phyloP scores from a whole-genome alignment of 2,797 vertebrate genomes.

The Gymnodraco acuticeps region DNA sequence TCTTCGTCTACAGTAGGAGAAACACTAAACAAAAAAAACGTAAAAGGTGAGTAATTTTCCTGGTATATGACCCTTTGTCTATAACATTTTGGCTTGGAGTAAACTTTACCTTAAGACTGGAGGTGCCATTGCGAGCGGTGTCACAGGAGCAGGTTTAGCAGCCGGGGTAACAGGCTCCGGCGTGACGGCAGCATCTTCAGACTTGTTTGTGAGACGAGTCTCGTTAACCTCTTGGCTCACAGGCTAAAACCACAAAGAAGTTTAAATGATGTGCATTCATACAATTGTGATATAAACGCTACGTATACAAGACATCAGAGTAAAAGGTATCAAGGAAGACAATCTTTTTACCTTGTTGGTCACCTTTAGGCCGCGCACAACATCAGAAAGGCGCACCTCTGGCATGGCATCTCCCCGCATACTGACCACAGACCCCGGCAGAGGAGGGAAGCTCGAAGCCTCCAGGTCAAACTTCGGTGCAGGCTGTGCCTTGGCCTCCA shows the following conservation, averaged over 20 bases:
- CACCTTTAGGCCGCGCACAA: slow-evolving; percentile 91
- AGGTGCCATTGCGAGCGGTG: slow-evolving; percentile 2
- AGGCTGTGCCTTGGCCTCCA: slow-evolving; percentile 88
- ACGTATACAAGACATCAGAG: not conserved
- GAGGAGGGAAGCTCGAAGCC: slow-evolving; percentile 94
- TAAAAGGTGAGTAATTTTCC: not conserved
- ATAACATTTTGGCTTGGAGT: not conserved
- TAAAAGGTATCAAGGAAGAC: not conserved
- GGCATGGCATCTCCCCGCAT: slow-evolving; percentile 85
- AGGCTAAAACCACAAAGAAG: slow-evolving; percentile 46
- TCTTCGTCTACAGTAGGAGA: slow-evolving; percentile 45
- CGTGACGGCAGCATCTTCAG: slow-evolving; percentile 34
- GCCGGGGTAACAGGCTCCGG: slow-evolving; percentile 17
- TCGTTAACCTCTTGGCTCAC: slow-evolving; percentile 62
- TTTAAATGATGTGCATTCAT: not conserved
- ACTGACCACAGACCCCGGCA: slow-evolving; percentile 92
- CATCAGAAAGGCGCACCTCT: slow-evolving; percentile 94
- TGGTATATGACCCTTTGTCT: not conserved
- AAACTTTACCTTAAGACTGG: slow-evolving; percentile 66
- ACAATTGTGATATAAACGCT: not conserved
- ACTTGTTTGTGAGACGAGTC: slow-evolving; percentile 6
- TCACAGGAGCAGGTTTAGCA: slow-evolving; percentile 34
- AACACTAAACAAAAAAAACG: slow-evolving; percentile 53
- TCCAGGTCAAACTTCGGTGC: slow-evolving; percentile 96
- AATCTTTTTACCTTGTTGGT: slow-evolving; percentile 86